Evolutionary conservation across 2,888 invertebrate genomes (phyloP).

Genomic region (Alentia gelatinosa): DNA sequence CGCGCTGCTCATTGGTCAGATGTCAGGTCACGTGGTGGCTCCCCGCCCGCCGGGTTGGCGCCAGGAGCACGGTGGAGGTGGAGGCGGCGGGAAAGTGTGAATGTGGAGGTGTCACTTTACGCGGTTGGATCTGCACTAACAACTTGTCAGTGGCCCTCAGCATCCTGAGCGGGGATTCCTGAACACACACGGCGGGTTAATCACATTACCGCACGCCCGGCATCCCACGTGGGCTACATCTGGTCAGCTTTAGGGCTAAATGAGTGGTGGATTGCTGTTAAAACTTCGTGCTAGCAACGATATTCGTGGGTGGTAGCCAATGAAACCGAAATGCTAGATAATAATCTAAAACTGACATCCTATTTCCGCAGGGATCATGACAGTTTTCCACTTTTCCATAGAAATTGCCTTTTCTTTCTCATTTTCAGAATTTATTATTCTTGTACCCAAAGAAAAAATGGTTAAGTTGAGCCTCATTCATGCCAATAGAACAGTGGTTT

Average conservation of each 20-base stretch:
- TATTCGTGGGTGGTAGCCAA: too few relatives aligned
- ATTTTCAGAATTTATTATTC: too few relatives aligned
- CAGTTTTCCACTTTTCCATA: too few relatives aligned
- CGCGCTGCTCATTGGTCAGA: neutral
- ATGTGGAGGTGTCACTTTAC: neutral
- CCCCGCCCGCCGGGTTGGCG: neutral
- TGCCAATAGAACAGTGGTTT: too few relatives aligned
- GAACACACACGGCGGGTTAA: neutral
- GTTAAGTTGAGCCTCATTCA: too few relatives aligned
- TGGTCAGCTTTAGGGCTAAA: neutral
- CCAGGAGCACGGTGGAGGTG: neutral
- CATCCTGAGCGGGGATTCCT: neutral
- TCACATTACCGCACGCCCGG: neutral
- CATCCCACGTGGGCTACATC: neutral
- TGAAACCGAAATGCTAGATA: too few relatives aligned
- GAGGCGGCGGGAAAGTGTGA: neutral
- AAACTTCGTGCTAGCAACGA: too few relatives aligned
- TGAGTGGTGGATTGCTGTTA: too few relatives aligned
- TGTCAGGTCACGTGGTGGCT: neutral
- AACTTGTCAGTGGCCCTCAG: neutral
- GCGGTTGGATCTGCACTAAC: neutral
- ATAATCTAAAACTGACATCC: too few relatives aligned
- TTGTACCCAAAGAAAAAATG: too few relatives aligned
- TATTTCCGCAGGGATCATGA: too few relatives aligned
- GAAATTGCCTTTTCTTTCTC: too few relatives aligned